Evolutionary conservation across 2,888 invertebrate genomes (phyloP).

Genomic region (Acholoe squamosa): DNA sequence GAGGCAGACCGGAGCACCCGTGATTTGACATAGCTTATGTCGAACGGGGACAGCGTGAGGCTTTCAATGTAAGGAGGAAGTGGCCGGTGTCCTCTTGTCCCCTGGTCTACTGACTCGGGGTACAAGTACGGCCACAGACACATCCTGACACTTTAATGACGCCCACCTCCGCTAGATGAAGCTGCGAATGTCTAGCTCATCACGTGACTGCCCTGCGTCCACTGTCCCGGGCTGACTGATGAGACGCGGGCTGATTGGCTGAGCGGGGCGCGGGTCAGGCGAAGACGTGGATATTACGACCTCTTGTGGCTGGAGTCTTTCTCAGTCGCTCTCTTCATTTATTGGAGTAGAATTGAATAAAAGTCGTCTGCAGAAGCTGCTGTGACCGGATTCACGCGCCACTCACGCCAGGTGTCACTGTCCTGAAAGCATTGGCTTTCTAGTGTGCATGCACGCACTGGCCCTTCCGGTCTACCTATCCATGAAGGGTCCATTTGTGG

Average conservation of each 20-base stretch:
- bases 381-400: neutral
- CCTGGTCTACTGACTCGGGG: neutral
- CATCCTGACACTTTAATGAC: constrained; percentile 52
- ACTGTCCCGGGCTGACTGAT: constrained; percentile 47
- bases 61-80: neutral
- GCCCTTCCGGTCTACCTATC: neutral
- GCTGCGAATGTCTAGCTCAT: neutral
- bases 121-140: neutral
- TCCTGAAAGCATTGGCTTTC: neutral
- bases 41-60: neutral
- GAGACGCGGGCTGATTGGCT: constrained; percentile 25
- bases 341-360: constrained; percentile 58
- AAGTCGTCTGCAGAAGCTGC: neutral
- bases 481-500: no score
- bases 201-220: constrained; percentile 49
- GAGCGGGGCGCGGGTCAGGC: constrained; percentile 26
- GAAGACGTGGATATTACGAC: constrained; percentile 16
- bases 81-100: constrained; percentile 37
- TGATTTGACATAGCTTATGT: no score
- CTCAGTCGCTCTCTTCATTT: constrained; percentile 33
- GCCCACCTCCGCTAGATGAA: neutral
- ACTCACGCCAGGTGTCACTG: constrained; percentile 10
- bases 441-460: neutral
- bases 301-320: constrained; percentile 44
- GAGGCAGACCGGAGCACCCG: no score